A percentile compares a stretch with the other conserved stretches of the same genome.
These are phyloP conservation scores for Lutraria lutraria DNA, from an alignment of 2,888 invertebrate species.

Conservation along the genomic window DNA sequence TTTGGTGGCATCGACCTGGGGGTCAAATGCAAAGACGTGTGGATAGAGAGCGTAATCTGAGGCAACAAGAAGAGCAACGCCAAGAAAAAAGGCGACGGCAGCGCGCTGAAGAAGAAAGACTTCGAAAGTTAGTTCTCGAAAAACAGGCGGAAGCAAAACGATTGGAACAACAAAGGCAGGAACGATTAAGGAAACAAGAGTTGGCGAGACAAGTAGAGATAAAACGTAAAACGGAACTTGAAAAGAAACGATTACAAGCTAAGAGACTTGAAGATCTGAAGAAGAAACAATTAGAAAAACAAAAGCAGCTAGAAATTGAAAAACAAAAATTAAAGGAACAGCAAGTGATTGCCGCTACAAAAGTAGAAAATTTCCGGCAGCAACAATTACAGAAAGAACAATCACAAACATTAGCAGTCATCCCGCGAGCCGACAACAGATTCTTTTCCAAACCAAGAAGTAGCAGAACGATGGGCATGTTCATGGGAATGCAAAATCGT, in stretches of 20 bases:
- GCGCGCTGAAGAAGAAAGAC: slow-evolving; percentile 26
- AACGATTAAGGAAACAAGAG: slow-evolving; percentile 26
- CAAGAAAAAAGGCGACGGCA: slow-evolving; percentile 15
- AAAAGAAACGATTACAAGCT: slow-evolving; percentile 34
- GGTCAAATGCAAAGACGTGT: slow-evolving; percentile 23
- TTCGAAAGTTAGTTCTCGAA: slow-evolving; percentile 14
- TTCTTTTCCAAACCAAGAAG: neutral
- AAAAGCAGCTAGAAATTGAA: slow-evolving; percentile 39
- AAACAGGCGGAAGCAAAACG: slow-evolving; percentile 38
- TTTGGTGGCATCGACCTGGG: slow-evolving; percentile 63
- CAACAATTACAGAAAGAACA: slow-evolving; percentile 37
- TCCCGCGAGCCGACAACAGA: neutral
- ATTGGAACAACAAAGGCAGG: slow-evolving; percentile 37
- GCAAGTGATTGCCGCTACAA: slow-evolving; percentile 7
- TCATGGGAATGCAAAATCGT: neutral
- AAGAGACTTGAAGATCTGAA: slow-evolving; percentile 41
- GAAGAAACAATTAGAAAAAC: slow-evolving; percentile 47
- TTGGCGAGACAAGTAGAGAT: slow-evolving; percentile 30
- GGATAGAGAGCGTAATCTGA: neutral
- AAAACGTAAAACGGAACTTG: slow-evolving; percentile 37
- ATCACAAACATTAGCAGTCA: neutral
- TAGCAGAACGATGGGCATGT: neutral
- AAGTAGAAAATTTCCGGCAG: neutral
- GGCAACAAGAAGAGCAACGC: slow-evolving; percentile 30
- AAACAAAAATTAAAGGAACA: slow-evolving; percentile 37